These are phyloP conservation scores for Prunella himalayana DNA, from an alignment of 2,113 vertebrate genomes.

Conservation along the genomic window DNA sequence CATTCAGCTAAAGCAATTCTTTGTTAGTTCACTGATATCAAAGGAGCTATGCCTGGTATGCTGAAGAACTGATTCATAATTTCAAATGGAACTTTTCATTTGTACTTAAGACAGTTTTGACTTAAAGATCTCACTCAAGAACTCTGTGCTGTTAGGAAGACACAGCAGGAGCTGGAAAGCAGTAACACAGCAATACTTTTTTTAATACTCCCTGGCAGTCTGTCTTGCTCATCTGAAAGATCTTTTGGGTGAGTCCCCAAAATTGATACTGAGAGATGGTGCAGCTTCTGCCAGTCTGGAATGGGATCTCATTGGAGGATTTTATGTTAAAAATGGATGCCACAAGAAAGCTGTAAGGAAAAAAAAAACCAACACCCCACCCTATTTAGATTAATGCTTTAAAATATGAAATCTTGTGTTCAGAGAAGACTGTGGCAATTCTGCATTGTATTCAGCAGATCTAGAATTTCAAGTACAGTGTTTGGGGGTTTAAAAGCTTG, in stretches of 20 bases:
- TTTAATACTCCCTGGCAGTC: not conserved
- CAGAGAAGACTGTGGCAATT: not conserved
- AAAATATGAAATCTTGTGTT: not conserved
- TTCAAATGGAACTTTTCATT: not conserved
- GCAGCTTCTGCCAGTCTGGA: not conserved
- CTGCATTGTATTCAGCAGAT: not conserved
- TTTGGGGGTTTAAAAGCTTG: conserved; percentile 44
- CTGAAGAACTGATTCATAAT: not conserved
- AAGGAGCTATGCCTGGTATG: not conserved
- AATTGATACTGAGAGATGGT: not conserved
- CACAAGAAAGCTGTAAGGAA: not conserved
- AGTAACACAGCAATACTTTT: not conserved
- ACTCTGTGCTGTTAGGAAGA: not conserved
- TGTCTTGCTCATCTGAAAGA: not conserved
- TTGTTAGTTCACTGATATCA: not conserved
- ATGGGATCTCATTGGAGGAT: not conserved
- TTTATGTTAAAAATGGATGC: not conserved
- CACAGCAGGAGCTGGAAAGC: not conserved
- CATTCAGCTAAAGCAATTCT: not conserved
- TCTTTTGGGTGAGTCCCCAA: not conserved
- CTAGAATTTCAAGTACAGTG: not conserved
- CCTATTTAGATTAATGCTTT: not conserved
- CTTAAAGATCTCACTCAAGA: not conserved
- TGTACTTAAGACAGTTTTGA: not conserved
- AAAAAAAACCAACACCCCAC: not conserved